Conservation (phyloP, 2,888 invertebrate genomes). For the Cremastobaeus sp. region DNA sequence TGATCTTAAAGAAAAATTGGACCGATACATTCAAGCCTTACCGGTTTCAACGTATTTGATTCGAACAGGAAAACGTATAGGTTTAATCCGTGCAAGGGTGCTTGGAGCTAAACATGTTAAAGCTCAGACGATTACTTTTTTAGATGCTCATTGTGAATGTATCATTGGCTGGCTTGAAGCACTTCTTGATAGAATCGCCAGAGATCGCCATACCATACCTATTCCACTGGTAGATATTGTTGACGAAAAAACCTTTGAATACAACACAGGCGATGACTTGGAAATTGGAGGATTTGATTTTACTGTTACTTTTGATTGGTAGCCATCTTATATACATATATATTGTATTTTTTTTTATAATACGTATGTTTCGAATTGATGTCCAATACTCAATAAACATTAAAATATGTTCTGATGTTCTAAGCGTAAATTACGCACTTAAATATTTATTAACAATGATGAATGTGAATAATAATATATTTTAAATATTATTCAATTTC, state of each 20-base stretch:
- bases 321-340: too few species aligned
- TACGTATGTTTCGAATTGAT: too few species aligned
- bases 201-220: constrained; percentile 91
- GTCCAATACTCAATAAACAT: too few species aligned
- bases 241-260: constrained; percentile 98
- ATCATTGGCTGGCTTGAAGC: constrained; percentile 97
- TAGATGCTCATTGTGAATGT: constrained; percentile 99
- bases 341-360: too few species aligned
- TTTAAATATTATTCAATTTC: too few species aligned
- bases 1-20: constrained; percentile 91
- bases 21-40: constrained; percentile 91
- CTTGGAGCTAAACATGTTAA: constrained; percentile 95
- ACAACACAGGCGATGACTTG: constrained; percentile 98
- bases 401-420: too few species aligned
- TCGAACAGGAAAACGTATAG: constrained; percentile 94
- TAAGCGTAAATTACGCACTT: too few species aligned
- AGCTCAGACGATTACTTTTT: constrained; percentile 96
- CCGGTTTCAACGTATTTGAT: constrained; percentile 92
- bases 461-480: too few species aligned
- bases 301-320: constrained; percentile 99
- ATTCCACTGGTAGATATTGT: constrained; percentile 98
- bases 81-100: constrained; percentile 95
- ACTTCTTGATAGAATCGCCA: constrained; percentile 91
- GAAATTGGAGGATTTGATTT: constrained; percentile 99
- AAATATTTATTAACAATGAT: too few species aligned